Conservation (phyloP, 2,888 invertebrate species). For the Meganola albula region DNA sequence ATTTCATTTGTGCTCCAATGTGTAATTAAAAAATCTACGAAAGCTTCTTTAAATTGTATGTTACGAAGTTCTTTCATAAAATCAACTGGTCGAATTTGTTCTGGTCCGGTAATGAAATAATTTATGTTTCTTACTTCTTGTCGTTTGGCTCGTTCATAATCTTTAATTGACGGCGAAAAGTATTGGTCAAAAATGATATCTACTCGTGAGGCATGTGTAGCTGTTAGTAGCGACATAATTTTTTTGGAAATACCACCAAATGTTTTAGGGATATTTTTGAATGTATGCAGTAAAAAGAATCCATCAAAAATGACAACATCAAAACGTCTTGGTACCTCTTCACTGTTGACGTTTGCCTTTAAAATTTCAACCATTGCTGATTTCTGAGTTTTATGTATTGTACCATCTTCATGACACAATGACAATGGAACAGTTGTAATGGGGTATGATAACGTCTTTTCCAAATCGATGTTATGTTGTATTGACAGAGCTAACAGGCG, state of each 20-base stretch:
- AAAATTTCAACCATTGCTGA: too few species aligned
- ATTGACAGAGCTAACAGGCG: neutral
- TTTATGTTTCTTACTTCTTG: neutral
- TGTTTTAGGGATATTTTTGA: neutral
- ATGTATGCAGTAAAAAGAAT: neutral
- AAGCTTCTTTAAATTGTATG: neutral
- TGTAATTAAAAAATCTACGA: neutral
- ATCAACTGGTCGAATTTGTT: neutral
- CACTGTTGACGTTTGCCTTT: neutral
- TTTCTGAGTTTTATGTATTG: neutral
- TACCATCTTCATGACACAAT: neutral
- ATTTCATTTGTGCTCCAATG: neutral
- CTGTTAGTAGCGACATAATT: conserved; percentile 1
- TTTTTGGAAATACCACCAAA: neutral
- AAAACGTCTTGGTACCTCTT: neutral
- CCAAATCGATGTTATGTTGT: neutral
- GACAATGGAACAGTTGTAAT: neutral
- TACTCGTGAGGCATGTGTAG: conserved; percentile 9
- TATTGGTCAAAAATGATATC: conserved; percentile 5
- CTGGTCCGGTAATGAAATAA: neutral
- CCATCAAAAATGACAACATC: neutral
- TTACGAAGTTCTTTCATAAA: neutral
- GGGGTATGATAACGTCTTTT: neutral
- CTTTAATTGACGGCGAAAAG: neutral
- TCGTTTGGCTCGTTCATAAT: neutral